A percentile compares a stretch with the other conserved stretches of the same genome.
phyloP scores from a whole-genome alignment of 2,888 invertebrate genomes.

The Gari tellinella region DNA sequence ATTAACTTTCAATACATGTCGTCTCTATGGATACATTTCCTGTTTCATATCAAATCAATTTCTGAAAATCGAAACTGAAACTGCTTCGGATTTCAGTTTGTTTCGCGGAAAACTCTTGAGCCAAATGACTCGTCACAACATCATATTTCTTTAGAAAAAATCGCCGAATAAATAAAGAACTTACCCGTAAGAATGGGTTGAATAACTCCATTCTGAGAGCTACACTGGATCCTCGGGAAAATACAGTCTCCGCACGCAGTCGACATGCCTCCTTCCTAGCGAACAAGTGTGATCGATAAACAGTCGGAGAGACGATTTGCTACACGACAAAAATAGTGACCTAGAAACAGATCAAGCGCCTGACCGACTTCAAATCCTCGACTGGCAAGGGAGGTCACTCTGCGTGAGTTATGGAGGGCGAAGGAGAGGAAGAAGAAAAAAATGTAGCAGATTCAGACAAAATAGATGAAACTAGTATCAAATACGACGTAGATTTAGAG shows the following conservation, averaged over 20 bases:
- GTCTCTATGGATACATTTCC: constrained; percentile 17
- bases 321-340: neutral
- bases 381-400: constrained; percentile 33
- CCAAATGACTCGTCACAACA: neutral
- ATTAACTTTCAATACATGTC: constrained; percentile 1
- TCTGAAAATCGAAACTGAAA: constrained; percentile 55
- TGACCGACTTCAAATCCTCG: constrained; percentile 2
- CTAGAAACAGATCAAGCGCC: constrained; percentile 4
- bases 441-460: neutral
- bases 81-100: neutral
- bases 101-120: too few relatives aligned
- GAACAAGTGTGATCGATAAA: constrained; percentile 34
- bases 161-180: neutral
- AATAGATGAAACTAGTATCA: neutral
- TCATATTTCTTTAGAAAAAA: neutral
- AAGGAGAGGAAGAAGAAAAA: constrained; percentile 13
- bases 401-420: constrained; percentile 9
- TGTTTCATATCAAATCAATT: neutral
- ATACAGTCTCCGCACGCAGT: constrained; percentile 25
- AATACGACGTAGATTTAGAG: constrained; percentile 28
- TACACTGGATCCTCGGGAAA: constrained; percentile 60
- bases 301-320: constrained; percentile 16
- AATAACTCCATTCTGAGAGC: constrained; percentile 89
- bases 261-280: constrained; percentile 35
- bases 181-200: constrained; percentile 95